Evolutionary conservation across 2,113 vertebrate species (phyloP).

Genomic region (Tupaia chinensis): DNA sequence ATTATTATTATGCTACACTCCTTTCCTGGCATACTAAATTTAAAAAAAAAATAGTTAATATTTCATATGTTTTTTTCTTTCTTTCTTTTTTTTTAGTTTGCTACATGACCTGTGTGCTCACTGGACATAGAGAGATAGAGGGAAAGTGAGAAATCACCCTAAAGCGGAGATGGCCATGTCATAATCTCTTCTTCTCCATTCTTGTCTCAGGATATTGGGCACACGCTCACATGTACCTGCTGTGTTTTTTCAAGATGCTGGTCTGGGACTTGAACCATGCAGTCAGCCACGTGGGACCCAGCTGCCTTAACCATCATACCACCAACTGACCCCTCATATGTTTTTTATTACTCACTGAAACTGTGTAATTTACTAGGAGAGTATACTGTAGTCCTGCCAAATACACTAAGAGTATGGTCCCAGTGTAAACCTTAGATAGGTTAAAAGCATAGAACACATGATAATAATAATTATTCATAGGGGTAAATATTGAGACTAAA

Average conservation of each 20-base stretch:
- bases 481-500: conserved; percentile 1
- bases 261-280: too few relatives aligned
- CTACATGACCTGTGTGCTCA: too few relatives aligned
- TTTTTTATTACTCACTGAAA: not conserved
- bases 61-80: not conserved
- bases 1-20: not conserved
- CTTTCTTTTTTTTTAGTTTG: too few relatives aligned
- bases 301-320: too few relatives aligned
- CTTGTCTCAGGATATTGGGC: too few relatives aligned
- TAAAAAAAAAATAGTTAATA: not conserved
- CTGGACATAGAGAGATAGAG: too few relatives aligned
- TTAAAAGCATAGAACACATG: not conserved
- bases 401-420: not conserved
- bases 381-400: not conserved
- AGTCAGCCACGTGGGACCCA: too few relatives aligned
- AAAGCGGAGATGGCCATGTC: too few relatives aligned
- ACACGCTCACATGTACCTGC: too few relatives aligned
- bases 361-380: not conserved
- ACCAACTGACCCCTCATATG: not conserved
- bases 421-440: not conserved
- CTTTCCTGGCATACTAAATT: not conserved
- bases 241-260: too few relatives aligned
- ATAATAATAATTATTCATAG: not conserved
- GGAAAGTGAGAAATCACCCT: too few relatives aligned
- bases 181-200: too few relatives aligned